Evolutionary conservation across 2,113 vertebrate species (phyloP).

Genomic region (Ifrita kowaldi): DNA sequence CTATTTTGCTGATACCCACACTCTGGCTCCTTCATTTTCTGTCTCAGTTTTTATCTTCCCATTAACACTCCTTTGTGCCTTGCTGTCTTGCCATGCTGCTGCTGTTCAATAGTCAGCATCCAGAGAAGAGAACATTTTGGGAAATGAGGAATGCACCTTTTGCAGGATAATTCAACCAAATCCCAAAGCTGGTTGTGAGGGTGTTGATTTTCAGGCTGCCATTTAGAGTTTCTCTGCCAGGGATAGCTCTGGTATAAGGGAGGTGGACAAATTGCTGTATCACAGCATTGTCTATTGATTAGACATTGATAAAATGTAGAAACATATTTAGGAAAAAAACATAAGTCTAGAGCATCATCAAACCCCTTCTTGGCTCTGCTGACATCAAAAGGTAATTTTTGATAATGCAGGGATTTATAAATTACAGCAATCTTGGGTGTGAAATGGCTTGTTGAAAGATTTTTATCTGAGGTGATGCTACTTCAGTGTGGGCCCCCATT

Average conservation of each 20-base stretch:
- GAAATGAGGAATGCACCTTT: background rate
- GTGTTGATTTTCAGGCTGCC: background rate
- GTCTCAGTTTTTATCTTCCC: background rate
- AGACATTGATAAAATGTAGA: background rate
- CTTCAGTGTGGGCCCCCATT: background rate
- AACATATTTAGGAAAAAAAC: background rate
- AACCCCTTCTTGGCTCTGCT: background rate
- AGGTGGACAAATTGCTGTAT: background rate
- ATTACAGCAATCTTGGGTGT: background rate
- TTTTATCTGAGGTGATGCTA: slow-evolving; percentile 5
- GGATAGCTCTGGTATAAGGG: background rate
- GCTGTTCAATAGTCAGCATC: background rate
- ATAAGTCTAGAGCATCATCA: background rate
- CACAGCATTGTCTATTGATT: background rate
- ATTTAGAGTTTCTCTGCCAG: background rate
- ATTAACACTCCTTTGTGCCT: background rate
- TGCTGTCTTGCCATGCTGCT: background rate
- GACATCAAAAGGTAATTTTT: slow-evolving; percentile 8
- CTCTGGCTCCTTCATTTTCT: background rate
- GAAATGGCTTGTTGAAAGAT: background rate
- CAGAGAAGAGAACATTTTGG: background rate
- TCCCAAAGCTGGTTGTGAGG: background rate
- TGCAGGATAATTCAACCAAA: background rate
- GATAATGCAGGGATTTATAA: slow-evolving; percentile 12
- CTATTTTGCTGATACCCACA: background rate